Percentiles rank a stretch among this genome's conserved stretches.
Conservation (phyloP, 2,113 vertebrate genomes). For the Tetrao urogallus region DNA sequence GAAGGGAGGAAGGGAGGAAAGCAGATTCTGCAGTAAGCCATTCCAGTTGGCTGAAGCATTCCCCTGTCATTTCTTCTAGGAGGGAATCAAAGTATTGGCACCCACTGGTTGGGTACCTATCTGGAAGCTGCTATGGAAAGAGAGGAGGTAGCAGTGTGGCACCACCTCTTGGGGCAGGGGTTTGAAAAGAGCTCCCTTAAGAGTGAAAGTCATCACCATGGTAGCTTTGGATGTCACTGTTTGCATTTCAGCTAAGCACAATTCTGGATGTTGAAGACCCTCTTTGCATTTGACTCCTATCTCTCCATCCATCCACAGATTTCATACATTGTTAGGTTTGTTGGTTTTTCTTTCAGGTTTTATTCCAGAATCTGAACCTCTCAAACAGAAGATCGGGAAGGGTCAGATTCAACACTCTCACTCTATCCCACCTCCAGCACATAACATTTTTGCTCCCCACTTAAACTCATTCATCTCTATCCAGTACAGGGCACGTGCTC, state of each 20-base stretch:
- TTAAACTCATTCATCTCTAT: background rate
- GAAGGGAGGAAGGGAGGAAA: background rate
- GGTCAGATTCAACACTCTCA: background rate
- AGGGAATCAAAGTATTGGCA: background rate
- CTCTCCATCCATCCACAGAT: background rate
- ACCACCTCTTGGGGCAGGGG: background rate
- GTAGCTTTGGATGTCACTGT: background rate
- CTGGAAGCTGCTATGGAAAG: accelerated
- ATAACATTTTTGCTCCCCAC: background rate
- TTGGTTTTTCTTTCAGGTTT: background rate
- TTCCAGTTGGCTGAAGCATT: background rate
- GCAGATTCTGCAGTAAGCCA: background rate
- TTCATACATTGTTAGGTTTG: background rate
- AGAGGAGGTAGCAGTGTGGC: background rate
- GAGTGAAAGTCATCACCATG: background rate
- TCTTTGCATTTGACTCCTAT: background rate
- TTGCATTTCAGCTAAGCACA: background rate
- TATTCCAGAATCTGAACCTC: background rate
- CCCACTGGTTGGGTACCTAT: background rate
- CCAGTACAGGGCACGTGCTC: background rate
- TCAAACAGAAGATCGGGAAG: background rate
- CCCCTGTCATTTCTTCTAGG: background rate
- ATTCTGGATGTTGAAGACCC: background rate
- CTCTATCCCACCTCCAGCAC: background rate
- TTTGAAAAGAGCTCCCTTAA: background rate